These are phyloP conservation scores for Charina bottae DNA, from an alignment of 2,113 vertebrate species.

Conservation along the genomic window DNA sequence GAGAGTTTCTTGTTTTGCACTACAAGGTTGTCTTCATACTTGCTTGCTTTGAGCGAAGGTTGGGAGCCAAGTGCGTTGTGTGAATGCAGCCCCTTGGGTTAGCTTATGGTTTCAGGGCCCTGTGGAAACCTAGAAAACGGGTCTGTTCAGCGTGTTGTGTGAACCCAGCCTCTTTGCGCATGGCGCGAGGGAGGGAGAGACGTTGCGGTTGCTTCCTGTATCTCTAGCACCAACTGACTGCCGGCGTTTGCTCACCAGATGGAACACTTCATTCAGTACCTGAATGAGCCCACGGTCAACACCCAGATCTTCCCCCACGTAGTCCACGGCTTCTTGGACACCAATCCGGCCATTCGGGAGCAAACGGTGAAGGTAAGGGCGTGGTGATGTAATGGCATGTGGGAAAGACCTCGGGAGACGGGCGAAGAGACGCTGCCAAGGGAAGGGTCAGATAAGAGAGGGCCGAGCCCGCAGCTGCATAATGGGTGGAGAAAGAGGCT, in stretches of 20 bases:
- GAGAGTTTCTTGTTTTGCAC: too few species aligned
- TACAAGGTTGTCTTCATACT: too few species aligned
- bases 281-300: constrained; percentile 90
- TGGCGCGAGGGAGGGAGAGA: neutral
- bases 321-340: constrained; percentile 91
- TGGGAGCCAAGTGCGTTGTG: neutral
- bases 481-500: neutral
- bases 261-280: constrained; percentile 93
- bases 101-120: neutral
- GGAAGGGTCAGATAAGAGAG: neutral
- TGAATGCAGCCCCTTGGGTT: neutral
- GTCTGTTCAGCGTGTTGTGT: neutral
- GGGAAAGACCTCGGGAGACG: neutral
- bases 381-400: too few species aligned
- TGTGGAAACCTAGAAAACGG: neutral
- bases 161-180: neutral
- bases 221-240: neutral
- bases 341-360: constrained; percentile 92
- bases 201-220: neutral
- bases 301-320: constrained; percentile 93
- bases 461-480: neutral
- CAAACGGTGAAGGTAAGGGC: constrained; percentile 89
- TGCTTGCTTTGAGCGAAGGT: too few species aligned
- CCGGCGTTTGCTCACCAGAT: constrained; percentile 72
- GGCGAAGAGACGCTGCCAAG: neutral